Evolutionary conservation across 2,113 vertebrate species (phyloP).

Genomic region (Equus quagga): DNA sequence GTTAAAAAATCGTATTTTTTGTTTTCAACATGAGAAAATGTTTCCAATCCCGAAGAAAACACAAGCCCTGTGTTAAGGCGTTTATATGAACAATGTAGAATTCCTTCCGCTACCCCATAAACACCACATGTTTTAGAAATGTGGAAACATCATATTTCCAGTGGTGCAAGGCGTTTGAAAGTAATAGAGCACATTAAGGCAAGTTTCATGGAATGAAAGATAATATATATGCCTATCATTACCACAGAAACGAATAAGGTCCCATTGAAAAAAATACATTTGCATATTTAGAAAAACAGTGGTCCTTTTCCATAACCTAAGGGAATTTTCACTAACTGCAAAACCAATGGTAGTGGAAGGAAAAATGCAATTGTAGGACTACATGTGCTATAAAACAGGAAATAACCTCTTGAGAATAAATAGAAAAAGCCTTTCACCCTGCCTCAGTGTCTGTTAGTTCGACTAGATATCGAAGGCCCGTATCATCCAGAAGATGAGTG

Average conservation of each 20-base stretch:
- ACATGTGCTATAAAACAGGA: conserved; percentile 8
- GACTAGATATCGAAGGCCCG: background rate
- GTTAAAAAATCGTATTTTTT: background rate
- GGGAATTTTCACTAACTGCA: background rate
- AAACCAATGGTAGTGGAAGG: background rate
- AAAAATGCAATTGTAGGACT: background rate
- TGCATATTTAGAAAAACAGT: background rate
- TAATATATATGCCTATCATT: background rate
- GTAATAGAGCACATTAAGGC: conserved; percentile 33
- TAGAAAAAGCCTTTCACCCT: background rate
- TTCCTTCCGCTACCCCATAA: conserved; percentile 49
- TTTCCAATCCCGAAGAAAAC: conserved; percentile 24
- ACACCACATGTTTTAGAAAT: conserved; percentile 59
- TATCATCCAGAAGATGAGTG: background rate
- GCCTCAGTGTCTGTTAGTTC: background rate
- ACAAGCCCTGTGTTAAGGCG: conserved; percentile 55
- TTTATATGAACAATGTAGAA: conserved; percentile 45
- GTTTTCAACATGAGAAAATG: conserved; percentile 64
- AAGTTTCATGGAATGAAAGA: conserved; percentile 8
- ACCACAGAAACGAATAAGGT: background rate
- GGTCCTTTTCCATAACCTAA: background rate
- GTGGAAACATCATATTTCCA: conserved; percentile 64
- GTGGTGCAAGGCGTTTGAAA: conserved; percentile 66
- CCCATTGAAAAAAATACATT: background rate
- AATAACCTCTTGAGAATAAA: conserved; percentile 64